These are phyloP conservation scores for Thunnus maccoyii DNA, from an alignment of 2,113 vertebrate genomes.

Conservation along the genomic window DNA sequence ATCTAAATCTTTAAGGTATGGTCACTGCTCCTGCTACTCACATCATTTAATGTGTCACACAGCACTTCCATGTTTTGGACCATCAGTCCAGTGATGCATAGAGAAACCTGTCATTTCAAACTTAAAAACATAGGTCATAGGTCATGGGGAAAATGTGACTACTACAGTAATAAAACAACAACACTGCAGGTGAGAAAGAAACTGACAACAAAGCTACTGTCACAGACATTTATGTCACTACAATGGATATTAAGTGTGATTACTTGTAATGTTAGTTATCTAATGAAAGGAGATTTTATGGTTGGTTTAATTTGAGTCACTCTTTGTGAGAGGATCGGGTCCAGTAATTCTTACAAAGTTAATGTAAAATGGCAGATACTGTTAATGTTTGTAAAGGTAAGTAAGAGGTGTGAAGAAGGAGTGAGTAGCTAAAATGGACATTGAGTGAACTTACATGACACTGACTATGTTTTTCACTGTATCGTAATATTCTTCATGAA, in stretches of 20 bases:
- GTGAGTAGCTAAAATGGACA: neutral
- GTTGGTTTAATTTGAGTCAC: neutral
- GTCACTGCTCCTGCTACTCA: neutral
- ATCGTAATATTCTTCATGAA: neutral
- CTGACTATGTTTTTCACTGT: neutral
- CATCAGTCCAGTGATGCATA: neutral
- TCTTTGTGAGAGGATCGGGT: neutral
- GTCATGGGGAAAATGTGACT: neutral
- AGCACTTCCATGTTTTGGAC: neutral
- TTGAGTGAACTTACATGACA: neutral
- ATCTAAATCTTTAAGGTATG: neutral
- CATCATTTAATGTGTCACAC: neutral
- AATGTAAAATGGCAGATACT: conserved; percentile 26
- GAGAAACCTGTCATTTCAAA: neutral
- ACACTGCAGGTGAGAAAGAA: neutral
- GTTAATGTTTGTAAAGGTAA: conserved; percentile 58
- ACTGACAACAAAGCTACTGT: neutral
- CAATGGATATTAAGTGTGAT: neutral
- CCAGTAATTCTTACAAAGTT: conserved; percentile 16
- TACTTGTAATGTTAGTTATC: neutral
- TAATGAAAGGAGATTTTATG: neutral
- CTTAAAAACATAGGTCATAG: neutral
- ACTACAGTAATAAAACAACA: neutral
- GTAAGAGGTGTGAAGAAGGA: neutral
- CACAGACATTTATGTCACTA: neutral